A percentile compares a stretch with the other conserved stretches of the same genome.
Conservation (phyloP, 2,797 vertebrate species). For the Loriculus beryllinus region DNA sequence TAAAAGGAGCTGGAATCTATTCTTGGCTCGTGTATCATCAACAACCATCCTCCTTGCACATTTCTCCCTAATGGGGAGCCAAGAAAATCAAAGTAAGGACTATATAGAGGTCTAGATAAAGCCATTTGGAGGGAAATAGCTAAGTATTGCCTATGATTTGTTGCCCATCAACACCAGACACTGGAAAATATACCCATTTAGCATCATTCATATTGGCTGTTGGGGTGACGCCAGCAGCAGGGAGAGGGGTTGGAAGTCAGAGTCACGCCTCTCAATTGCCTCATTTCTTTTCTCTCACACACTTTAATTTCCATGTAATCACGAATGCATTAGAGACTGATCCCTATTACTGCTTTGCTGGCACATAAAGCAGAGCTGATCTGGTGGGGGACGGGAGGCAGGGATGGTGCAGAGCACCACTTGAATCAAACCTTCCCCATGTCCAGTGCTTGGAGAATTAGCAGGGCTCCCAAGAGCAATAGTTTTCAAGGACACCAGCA, state of each 20-base stretch:
- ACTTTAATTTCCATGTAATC: not conserved
- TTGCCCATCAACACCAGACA: not conserved
- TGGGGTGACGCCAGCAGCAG: not conserved
- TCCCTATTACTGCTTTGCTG: not conserved
- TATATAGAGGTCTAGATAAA: not conserved
- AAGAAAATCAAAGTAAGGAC: not conserved
- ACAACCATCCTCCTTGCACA: not conserved
- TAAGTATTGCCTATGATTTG: not conserved
- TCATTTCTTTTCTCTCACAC: conserved; percentile 2
- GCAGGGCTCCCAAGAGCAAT: not conserved
- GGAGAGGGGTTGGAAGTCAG: not conserved
- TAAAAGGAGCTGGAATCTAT: conserved; percentile 21
- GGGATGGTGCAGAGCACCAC: not conserved
- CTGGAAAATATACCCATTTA: not conserved
- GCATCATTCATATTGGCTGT: not conserved
- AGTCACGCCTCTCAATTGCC: not conserved
- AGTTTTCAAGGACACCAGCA: not conserved
- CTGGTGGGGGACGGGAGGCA: not conserved
- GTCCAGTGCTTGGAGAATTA: not conserved
- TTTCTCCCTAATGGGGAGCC: not conserved
- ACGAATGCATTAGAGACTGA: not conserved
- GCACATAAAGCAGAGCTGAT: not conserved
- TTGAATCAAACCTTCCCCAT: not conserved
- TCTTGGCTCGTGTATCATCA: conserved; percentile 13
- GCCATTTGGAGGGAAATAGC: not conserved